Percentiles rank a stretch among this genome's conserved stretches.
Conservation (phyloP, 2,797 vertebrate genomes). For the Chelonia mydas region DNA sequence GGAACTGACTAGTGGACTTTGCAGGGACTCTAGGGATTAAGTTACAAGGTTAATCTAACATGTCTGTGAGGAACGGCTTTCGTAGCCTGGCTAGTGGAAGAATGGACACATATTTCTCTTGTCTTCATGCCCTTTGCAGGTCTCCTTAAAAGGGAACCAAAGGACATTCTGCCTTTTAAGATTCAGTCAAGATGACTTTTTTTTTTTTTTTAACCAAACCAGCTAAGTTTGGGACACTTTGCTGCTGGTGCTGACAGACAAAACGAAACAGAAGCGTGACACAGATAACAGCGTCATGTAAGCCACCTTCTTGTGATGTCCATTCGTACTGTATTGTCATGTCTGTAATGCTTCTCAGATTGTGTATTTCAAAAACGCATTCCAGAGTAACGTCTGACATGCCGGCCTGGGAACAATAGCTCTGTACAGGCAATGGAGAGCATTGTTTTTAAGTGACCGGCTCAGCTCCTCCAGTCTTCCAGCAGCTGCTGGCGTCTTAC, state of each 20-base stretch:
- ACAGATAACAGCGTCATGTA: constrained; percentile 33
- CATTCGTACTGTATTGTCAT: constrained; percentile 39
- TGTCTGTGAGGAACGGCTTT: background rate
- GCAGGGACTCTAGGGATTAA: background rate
- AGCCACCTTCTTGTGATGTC: constrained; percentile 57
- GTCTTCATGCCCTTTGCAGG: background rate
- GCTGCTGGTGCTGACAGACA: constrained; percentile 55
- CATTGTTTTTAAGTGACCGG: background rate
- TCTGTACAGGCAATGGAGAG: background rate
- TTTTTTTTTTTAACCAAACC: constrained; percentile 40
- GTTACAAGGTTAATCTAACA: background rate
- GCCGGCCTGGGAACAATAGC: background rate
- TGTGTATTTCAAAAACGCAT: constrained; percentile 59
- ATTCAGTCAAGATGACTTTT: background rate
- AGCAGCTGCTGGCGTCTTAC: background rate
- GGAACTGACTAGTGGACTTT: background rate
- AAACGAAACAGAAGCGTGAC: constrained; percentile 58
- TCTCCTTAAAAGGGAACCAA: background rate
- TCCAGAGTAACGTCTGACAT: constrained; percentile 64
- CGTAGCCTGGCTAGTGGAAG: background rate
- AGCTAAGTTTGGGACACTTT: constrained; percentile 50
- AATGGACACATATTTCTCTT: constrained; percentile 21
- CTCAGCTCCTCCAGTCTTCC: background rate
- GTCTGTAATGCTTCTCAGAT: constrained; percentile 11
- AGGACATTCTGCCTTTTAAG: background rate